Evolutionary conservation across 2,888 invertebrate species (phyloP), one percentile per base, ranked within the genome.

Genomic region (Pasiphila rectangulata): DNA sequence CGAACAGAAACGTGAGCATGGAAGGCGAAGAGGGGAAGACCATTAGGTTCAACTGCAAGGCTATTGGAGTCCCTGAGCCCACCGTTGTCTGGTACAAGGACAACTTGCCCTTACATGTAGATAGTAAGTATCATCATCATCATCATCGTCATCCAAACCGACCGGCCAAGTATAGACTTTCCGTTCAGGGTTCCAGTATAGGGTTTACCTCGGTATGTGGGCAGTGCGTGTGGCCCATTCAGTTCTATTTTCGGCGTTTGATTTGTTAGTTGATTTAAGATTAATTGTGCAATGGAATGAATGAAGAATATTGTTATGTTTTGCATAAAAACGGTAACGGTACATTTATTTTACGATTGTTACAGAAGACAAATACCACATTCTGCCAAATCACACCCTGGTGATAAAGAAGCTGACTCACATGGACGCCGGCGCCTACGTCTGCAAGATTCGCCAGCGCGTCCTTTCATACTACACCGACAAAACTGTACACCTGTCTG

Each of bases 361-460:
- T 59, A 43, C 67, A 72, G 82, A 72, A 39, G 70, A 76, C 20
- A 87, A 86, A 41, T 85, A 79, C 50, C 39, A 64, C 1, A 62
- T 83, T 6, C 66, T 61, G 23, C 57, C 61, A 16, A 72, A 77
- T 49, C 63, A 80, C 50, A 68, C 75, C 4, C 46, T 88, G 53
- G 79, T 79, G 55, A 85, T 88, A 24, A 81, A 71, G 53, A 77
- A 77, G 40, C 59, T 87, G n/a, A 72, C 72, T 1, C 81, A 84
- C 44, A 67, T 65, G 34, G 87, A 86, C 48, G 71, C 77, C 0
- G 87, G 81, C 4, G 70, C 75, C 17, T 88, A 86, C 46, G 70
- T 77, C 17, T 88, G 88, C 53, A 83, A 83, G 63, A 81, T 83
- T 6, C 79, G 79, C 0, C 88, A 87, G 53, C 79, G 83, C 46